Base-by-base conservation (phyloP, 2,797 vertebrate species). In the Urophycis tenuis region DNA sequence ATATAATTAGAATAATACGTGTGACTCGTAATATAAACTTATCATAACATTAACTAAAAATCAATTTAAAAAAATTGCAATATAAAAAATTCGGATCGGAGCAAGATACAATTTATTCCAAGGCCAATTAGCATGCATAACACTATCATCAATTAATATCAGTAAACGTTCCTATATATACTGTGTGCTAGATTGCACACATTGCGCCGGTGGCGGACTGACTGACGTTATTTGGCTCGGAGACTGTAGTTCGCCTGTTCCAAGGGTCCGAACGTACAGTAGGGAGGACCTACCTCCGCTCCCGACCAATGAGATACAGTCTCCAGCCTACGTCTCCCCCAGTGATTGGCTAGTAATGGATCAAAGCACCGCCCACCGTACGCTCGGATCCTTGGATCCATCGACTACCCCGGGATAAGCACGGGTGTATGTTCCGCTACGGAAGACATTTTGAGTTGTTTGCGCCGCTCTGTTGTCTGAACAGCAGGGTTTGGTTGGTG, bases 361-460 rank as follows among this genome's bases (percentile, higher is more conserved):
- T 19, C 53, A n/a, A 25, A n/a, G 22, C 19, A 11, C 22, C 53
- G n/a, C 53, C 53, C 22, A 60, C 53, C 4, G n/a, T 25, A 9
- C 53, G 53, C 9, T 60, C 53, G 53, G 53, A 10, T 60, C 53
- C 74, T 34, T 25, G 33, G 74, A 32, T 53, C 45, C 41, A 60
- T 19, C 19, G 32, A 72, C 71, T 53, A 53, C 19, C 45, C 17
- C 45, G 14, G 45, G 11, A 60, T 9, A 19, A 72, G 35, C 34
- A 31, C 60, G 34, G 75, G 11, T 78, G 77, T 81, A 60, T 78
- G 80, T 77, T 75, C 74, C 53, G 74, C 34, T 78, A 86, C 87
- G 84, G 88, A 82, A 84, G 89, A 89, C 89, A 90, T 90, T 89
- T 90, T 90, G 87, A 88, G 84, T 78, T 19, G 77, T 72, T 79